Percentiles rank a stretch among this genome's conserved stretches.
Evolutionary conservation across 2,797 vertebrate genomes (phyloP).

Genomic region (Ceyx erithaca): DNA sequence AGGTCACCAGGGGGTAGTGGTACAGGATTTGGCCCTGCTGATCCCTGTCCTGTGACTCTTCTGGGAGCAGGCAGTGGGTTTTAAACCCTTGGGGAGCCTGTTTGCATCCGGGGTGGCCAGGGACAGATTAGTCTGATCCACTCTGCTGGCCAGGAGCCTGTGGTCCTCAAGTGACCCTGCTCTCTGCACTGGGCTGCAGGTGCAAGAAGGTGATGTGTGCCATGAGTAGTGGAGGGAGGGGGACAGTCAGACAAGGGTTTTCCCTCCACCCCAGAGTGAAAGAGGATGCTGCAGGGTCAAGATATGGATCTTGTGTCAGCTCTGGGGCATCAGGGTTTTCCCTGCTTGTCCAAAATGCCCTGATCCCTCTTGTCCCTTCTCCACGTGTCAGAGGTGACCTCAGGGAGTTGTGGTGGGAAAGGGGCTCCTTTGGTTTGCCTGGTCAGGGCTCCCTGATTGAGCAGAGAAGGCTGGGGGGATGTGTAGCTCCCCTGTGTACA

Average conservation of each 20-base stretch:
- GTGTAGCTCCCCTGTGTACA: neutral
- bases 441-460: neutral
- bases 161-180: neutral
- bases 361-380: neutral
- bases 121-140: neutral
- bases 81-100: neutral
- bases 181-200: rapidly evolving
- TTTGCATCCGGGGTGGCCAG: neutral
- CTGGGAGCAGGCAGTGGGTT: neutral
- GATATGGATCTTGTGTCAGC: neutral
- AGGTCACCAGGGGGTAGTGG: neutral
- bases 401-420: neutral
- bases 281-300: neutral
- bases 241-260: neutral
- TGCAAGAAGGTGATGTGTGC: neutral
- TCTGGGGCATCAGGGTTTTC: neutral
- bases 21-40: neutral
- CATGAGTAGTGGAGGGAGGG: neutral
- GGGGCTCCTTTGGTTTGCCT: rapidly evolving
- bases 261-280: neutral
- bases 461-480: too few relatives aligned
- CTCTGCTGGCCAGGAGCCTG: neutral
- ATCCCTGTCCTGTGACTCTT: neutral
- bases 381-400: neutral
- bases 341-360: neutral